These are phyloP conservation scores for Orbicella faveolata DNA, from an alignment of 64 coral and sea anemone species.

Conservation along the genomic window DNA sequence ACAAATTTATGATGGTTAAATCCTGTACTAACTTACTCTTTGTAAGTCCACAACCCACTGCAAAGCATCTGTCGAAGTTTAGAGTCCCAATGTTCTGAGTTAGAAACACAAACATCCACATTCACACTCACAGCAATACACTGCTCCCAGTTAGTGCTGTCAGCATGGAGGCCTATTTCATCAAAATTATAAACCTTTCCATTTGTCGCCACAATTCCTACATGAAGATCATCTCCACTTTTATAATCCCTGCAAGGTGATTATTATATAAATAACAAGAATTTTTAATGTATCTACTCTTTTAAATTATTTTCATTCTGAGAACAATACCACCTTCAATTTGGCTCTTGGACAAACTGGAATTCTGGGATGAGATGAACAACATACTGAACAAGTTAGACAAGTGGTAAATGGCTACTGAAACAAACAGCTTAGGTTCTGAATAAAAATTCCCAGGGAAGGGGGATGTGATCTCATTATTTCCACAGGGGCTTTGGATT, in stretches of 20 bases:
- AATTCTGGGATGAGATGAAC: too few species aligned
- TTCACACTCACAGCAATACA: conserved; percentile 12
- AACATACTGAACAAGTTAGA: too few species aligned
- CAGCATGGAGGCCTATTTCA: conserved; percentile 34
- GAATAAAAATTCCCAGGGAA: too few species aligned
- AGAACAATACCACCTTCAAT: too few species aligned
- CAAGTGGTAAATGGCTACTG: too few species aligned
- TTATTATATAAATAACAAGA: background rate
- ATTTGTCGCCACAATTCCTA: conserved; percentile 13
- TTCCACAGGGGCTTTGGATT: too few species aligned
- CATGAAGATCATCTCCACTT: conserved; percentile 36
- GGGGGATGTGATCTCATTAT: too few species aligned
- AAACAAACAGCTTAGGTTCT: too few species aligned
- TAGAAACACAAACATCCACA: background rate
- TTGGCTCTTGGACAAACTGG: too few species aligned
- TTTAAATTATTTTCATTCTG: too few species aligned
- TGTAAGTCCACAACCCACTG: background rate
- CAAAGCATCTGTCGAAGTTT: conserved; percentile 9
- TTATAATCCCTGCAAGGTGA: conserved; percentile 17
- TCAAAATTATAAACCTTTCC: conserved; percentile 50
- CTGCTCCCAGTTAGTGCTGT: conserved; percentile 2
- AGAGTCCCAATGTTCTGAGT: conserved; percentile 24
- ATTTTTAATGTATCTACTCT: background rate
- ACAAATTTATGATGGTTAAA: background rate
- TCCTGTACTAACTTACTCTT: background rate